Percentiles rank a stretch among this genome's conserved stretches.
These are phyloP conservation scores for Petrocephalus sullivani DNA, from an alignment of 2,797 vertebrate genomes.

Conservation along the genomic window DNA sequence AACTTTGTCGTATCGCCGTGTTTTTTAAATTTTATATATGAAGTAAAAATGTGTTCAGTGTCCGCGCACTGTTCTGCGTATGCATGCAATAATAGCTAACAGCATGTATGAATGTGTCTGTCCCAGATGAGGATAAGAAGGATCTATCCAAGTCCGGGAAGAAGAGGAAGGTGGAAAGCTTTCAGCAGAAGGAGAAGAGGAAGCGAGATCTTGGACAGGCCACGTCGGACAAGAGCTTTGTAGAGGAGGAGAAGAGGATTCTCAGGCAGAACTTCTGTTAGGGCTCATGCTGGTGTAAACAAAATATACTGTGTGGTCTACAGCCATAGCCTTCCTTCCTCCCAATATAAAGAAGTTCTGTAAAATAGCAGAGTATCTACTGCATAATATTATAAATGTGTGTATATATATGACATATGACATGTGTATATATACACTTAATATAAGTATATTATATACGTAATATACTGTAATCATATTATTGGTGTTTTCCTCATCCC, in stretches of 20 bases:
- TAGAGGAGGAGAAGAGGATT: constrained; percentile 74
- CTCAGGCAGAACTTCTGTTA: constrained; percentile 60
- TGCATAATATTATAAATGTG: too few relatives aligned
- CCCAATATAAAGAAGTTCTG: not conserved
- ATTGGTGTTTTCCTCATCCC: too few relatives aligned
- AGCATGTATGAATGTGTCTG: not conserved
- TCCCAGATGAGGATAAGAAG: constrained; percentile 76
- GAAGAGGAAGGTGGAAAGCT: constrained; percentile 78
- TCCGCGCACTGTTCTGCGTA: not conserved
- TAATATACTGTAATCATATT: too few relatives aligned
- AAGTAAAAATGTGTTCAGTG: not conserved
- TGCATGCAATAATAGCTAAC: not conserved
- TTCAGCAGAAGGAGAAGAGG: constrained; percentile 82
- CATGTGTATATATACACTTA: too few relatives aligned
- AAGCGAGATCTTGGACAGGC: constrained; percentile 71
- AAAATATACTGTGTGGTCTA: constrained; percentile 23
- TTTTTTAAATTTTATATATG: not conserved
- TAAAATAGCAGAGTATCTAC: not conserved
- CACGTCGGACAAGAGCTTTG: constrained; percentile 72
- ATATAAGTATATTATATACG: too few relatives aligned
- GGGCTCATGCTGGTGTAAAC: constrained; percentile 23
- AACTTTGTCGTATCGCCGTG: not conserved
- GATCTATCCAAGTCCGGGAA: constrained; percentile 63
- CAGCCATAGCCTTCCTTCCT: constrained; percentile 38
- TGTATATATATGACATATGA: too few relatives aligned